Conservation (phyloP, 92 coral and sea anemone genomes). For the Palythoa heliodiscus region DNA sequence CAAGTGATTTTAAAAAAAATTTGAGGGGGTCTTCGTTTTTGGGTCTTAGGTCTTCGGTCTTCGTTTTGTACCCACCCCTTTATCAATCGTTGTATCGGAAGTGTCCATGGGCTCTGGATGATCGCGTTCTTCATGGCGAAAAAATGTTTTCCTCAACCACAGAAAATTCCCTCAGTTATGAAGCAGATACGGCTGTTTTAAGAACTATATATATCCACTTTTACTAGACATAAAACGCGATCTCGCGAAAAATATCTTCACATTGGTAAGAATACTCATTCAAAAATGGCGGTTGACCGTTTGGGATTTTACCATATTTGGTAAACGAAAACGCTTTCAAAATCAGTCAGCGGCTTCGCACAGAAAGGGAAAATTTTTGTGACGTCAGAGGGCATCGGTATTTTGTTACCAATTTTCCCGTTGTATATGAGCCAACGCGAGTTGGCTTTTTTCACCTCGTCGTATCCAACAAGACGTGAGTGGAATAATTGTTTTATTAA, state of each 20-base stretch:
- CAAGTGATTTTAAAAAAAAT: no score
- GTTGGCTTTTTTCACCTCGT: no score
- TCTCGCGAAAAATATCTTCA: background rate
- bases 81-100: constrained; percentile 6
- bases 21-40: no score
- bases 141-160: background rate
- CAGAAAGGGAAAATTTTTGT: no score
- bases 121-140: constrained; percentile 11
- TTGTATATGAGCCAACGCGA: no score
- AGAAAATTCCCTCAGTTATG: background rate
- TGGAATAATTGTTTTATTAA: no score
- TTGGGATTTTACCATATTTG: constrained; percentile 30
- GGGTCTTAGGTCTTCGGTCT: no score
- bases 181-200: background rate
- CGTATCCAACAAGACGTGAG: no score
- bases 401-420: no score
- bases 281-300: constrained; percentile 95
- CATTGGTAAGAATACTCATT: constrained; percentile 43
- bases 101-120: constrained; percentile 28
- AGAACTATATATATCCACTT: background rate
- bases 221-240: background rate
- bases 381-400: no score
- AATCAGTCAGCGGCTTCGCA: constrained; percentile 1
- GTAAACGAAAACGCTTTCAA: background rate
- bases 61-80: no score